Base-by-base conservation (phyloP, 1,140 invertebrate genomes). In the Chlorops oryzae region DNA sequence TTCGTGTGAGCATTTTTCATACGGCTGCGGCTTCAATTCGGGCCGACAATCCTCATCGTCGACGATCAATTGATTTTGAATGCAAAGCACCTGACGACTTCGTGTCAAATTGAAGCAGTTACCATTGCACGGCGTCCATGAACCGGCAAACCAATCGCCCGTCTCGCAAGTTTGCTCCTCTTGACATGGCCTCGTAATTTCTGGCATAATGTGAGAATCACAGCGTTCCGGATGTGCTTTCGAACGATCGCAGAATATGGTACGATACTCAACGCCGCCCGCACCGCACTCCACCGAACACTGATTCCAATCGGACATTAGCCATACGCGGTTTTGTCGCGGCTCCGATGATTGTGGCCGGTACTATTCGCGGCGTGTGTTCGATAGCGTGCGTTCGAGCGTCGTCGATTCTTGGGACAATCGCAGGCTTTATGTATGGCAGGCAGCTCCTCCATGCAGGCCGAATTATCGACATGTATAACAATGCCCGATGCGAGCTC, bases 71-170 rank as follows among this genome's bases (percentile, higher is more conserved):
- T 70, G 78, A 73, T 76, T 55, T 65, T 71, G 54, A 70, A 76
- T 59, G 62, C 67, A 62, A 61, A 77, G 75, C 65, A 81, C 59
- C 44, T 61, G 24, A 50, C 74, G 50, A 57, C 68, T 72, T 63
- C 80, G 32, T 52, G 66, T 74, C 10, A 74, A 65, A 34, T 75
- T 75, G 54, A 70, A 70, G 42, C 70, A 73, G 41, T 68, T 62
- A 45, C 73, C 73, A 57, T 70, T 70, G 60, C 79, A 80, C 53
- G 79, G 64, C 3, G 77, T 72, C 85, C 86, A 88, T 2, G 82
- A 77, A 17, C 85, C 82, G 18, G 74, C 66, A 55, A 83, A 84
- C 86, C 85, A 89, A 54, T 81, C 76, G 1, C 79, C 81, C 20
- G 49, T 34, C 18, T 78, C 77, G 62, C 84, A 87, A 5, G 77